These are phyloP conservation scores for Glaucidium brasilianum DNA, from an alignment of 2,113 vertebrate genomes.

Conservation along the genomic window DNA sequence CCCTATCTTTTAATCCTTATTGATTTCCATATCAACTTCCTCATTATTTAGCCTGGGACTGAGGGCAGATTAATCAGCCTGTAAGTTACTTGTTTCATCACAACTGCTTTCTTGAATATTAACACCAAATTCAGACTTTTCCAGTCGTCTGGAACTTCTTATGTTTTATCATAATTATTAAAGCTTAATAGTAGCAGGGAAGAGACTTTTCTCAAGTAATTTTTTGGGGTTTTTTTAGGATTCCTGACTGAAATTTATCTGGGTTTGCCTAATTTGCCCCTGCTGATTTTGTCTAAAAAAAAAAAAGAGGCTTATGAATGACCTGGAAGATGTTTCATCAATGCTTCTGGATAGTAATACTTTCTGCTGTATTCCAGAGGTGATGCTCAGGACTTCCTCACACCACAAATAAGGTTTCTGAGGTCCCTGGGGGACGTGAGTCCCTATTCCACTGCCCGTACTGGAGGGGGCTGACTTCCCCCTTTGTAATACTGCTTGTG, in stretches of 20 bases:
- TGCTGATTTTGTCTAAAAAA: no score
- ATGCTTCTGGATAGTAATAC: neutral
- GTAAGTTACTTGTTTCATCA: neutral
- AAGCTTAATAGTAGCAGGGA: neutral
- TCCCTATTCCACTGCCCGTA: no score
- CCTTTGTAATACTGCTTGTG: rapidly evolving
- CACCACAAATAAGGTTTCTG: rapidly evolving
- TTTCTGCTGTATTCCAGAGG: neutral
- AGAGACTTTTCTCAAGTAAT: neutral
- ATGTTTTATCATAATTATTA: neutral
- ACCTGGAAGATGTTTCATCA: neutral
- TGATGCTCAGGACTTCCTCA: neutral
- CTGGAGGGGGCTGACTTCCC: neutral
- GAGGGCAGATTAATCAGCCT: neutral
- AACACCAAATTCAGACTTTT: neutral
- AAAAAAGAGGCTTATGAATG: neutral
- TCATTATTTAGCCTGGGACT: neutral
- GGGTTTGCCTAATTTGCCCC: neutral
- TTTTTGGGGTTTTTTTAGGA: neutral
- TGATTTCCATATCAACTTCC: neutral
- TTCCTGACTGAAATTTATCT: neutral
- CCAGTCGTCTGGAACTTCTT: neutral
- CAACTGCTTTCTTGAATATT: neutral
- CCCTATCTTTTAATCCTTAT: slow-evolving; percentile 31
- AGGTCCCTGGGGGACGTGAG: neutral